A percentile compares a stretch with the other conserved stretches of the same genome.
Evolutionary conservation across 1,140 invertebrate species (phyloP).

Genomic region (Belonocnema kinseyi): DNA sequence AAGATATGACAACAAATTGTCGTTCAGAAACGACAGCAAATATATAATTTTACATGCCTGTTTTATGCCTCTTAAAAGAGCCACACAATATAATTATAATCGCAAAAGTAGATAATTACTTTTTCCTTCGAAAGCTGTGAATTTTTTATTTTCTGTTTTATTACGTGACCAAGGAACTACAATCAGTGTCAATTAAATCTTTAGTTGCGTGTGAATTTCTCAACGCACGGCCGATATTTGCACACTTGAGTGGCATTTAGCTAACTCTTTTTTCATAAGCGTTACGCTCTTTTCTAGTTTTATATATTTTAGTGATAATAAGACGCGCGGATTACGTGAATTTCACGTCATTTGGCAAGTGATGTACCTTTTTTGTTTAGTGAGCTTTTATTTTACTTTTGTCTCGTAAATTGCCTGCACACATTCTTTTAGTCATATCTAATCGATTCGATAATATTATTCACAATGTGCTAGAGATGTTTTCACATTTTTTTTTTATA

Average conservation of each 20-base stretch:
- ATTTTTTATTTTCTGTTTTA: not conserved
- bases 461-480: not conserved
- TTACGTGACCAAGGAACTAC: not conserved
- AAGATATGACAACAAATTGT: too few relatives aligned
- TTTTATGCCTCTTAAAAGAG: too few relatives aligned
- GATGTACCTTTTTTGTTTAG: not conserved
- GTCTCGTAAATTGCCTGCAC: not conserved
- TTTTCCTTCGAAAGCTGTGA: too few relatives aligned
- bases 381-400: not conserved
- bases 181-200: slow-evolving; percentile 8
- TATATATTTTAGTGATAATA: not conserved
- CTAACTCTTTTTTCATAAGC: not conserved
- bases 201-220: not conserved
- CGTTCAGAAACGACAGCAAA: too few relatives aligned
- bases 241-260: not conserved
- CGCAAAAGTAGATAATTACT: too few relatives aligned
- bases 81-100: too few relatives aligned
- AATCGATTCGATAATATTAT: not conserved
- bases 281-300: not conserved
- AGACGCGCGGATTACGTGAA: slow-evolving; percentile 3
- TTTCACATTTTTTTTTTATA: not conserved
- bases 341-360: not conserved
- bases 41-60: too few relatives aligned
- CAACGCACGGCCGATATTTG: not conserved
- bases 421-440: not conserved